Evolutionary conservation across 2,888 invertebrate genomes (phyloP), one percentile per base, ranked within the genome.

Genomic region (Sesamia inferens): DNA sequence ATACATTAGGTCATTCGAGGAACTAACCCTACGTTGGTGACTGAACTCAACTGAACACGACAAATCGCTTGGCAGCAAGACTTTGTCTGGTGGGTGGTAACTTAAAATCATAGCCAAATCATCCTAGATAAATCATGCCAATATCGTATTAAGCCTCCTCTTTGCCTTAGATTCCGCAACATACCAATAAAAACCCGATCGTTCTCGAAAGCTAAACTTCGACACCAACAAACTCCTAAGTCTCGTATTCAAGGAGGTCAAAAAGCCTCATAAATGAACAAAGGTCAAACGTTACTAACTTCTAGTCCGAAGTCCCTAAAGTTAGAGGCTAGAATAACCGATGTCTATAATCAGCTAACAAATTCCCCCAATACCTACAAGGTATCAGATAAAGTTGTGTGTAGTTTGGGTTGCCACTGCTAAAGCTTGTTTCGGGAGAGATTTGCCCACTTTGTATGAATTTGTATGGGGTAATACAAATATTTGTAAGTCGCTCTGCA

Each of bases 251-350:
- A 68, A 67, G 55, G 22, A 64, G 66, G 65, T 44, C 63, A 71
- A 57, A 85, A 78, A 78, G 76, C 79, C 78, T 79, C 71, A 73
- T 83, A 78, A 79, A 79, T 78, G 81, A 59, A 71, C 79, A 39
- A 62, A 63, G 76, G 48, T 71, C 13, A 67, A 81, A 85, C 74
- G 64, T 79, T 77, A 61, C 80, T 57, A 68, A 67, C 63, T 85
- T 85, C 81, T 42, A 68, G 64, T 66, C 67, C 47, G 66, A 68
- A 75, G 44, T 70, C 71, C 31, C 5, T 48, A 58, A 85, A 79
- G 67, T 85, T 77, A 7, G 61, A 39, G 42, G 65, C 59, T 71
- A 74, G 79, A 85, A 77, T 85, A 85, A 76, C 68, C 72, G 64
- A 77, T 76, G 79, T 55, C 62, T 39, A 78, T 77, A 84, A 85